These are phyloP conservation scores for Puntigrus tetrazona DNA, from an alignment of 2,113 vertebrate species.

Conservation along the genomic window DNA sequence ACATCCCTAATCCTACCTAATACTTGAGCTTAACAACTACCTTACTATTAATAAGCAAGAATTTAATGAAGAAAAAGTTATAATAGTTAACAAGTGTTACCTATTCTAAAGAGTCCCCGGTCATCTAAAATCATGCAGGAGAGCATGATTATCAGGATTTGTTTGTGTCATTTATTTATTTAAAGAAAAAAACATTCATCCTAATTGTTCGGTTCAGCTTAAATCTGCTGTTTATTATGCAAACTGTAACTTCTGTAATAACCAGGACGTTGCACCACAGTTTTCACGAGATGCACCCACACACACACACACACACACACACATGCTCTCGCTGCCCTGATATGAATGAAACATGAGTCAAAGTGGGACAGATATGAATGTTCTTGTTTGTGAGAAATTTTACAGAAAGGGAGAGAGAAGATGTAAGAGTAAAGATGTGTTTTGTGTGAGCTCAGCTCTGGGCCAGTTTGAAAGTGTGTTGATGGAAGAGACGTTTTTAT, in stretches of 20 bases:
- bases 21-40: too few species aligned
- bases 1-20: too few species aligned
- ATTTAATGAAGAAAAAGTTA: too few species aligned
- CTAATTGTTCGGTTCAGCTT: background rate
- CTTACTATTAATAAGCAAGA: too few species aligned
- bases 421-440: background rate
- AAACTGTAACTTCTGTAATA: background rate
- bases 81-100: too few species aligned
- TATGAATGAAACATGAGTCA: slow-evolving; percentile 4
- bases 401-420: background rate
- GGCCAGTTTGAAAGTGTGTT: slow-evolving; percentile 36
- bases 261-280: background rate
- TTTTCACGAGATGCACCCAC: background rate
- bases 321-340: slow-evolving; percentile 1
- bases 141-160: background rate
- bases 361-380: background rate
- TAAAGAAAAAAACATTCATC: background rate
- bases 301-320: too few species aligned
- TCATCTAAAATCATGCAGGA: background rate
- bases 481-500: background rate
- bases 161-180: background rate
- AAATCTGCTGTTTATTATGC: background rate
- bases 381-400: background rate
- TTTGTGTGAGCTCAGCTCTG: background rate
- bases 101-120: too few species aligned